Evolutionary conservation across 2,113 vertebrate genomes (phyloP), one percentile per base, ranked within the genome.

Genomic region (Excalfactoria chinensis): DNA sequence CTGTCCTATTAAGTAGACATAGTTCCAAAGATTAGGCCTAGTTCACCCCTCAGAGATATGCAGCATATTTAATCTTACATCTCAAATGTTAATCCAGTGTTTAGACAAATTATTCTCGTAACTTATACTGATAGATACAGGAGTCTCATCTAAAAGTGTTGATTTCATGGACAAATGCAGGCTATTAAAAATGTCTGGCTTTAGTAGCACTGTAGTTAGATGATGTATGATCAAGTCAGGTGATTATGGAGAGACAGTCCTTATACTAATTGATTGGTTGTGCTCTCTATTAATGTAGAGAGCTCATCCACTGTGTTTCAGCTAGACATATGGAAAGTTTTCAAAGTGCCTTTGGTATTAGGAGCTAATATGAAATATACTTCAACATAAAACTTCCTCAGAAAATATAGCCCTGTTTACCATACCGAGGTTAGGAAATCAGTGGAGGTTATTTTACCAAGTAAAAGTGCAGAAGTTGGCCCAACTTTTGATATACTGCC

Each of bases 191-290:
- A 93, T 59, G 34, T 41, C 74, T 87, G 62, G 44, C 4, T 0
- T 48, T 79, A 70, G 66, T 59, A 92, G 15, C 46, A n/a, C 55
- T 90, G 58, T 21, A 86, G 62, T 86, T 77, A 60, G 64, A 78
- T 86, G 71, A 83, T 64, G 20, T 60, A 88, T 84, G 79, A 74
- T 16, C 40, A 59, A 81, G n/a, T 64, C 77, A 84, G 64, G 71
- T 92, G 78, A 79, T 91, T 79, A 82, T 32, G 56, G 48, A 70
- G 58, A 46, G 49, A 44, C 21, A 88, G 25, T 60, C 70, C 95
- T 88, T 86, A 55, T 40, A 55, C 18, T 86, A 82, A 81, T 92
- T 94, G 64, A 72, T 86, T 77, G 40, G 56, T 82, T 91, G 73
- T 83, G 18, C 90, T 93, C 59, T 82, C 59, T 82, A 0, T 80